A percentile compares a stretch with the other conserved stretches of the same genome.
Conservation (phyloP, 1,140 invertebrate genomes). For the Drosophila elegans region DNA sequence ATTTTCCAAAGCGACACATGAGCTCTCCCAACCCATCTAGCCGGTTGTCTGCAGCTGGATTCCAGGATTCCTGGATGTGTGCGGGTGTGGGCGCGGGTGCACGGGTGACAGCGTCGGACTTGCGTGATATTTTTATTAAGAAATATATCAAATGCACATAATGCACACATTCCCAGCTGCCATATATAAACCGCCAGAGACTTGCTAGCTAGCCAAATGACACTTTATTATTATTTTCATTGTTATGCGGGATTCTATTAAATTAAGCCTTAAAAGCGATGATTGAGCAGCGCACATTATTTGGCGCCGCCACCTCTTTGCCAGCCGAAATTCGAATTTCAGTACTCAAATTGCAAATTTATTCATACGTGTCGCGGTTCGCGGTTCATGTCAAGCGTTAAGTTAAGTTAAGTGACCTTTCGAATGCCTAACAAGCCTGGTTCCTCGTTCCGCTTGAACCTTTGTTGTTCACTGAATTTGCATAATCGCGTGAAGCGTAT, state of each 20-base stretch:
- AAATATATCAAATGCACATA: constrained; percentile 78
- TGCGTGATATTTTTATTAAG: constrained; percentile 78
- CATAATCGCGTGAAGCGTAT: constrained; percentile 82
- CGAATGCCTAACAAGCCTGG: constrained; percentile 41
- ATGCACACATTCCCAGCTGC: constrained; percentile 44
- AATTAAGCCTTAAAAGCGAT: constrained; percentile 41
- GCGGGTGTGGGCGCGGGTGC: constrained; percentile 17
- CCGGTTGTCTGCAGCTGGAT: constrained; percentile 20
- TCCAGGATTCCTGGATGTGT: constrained; percentile 21
- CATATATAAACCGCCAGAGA: constrained; percentile 43
- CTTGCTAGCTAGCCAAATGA: constrained; percentile 47
- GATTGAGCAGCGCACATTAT: constrained; percentile 27
- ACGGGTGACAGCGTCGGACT: constrained; percentile 59
- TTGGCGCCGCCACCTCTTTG: constrained; percentile 18
- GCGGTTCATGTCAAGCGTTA: constrained; percentile 46
- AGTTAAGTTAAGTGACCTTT: constrained; percentile 66
- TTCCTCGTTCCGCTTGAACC: constrained; percentile 27
- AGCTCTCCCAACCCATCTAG: constrained; percentile 42
- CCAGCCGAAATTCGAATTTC: constrained; percentile 8
- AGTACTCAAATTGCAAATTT: constrained; percentile 62
- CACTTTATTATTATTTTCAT: constrained; percentile 64
- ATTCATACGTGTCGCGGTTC: constrained; percentile 66
- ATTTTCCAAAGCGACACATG: constrained; percentile 73
- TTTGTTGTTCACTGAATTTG: constrained; percentile 63
- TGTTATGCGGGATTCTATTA: constrained; percentile 51